Conservation (phyloP, 1,140 invertebrate species). For the Aphidius gifuensis region DNA sequence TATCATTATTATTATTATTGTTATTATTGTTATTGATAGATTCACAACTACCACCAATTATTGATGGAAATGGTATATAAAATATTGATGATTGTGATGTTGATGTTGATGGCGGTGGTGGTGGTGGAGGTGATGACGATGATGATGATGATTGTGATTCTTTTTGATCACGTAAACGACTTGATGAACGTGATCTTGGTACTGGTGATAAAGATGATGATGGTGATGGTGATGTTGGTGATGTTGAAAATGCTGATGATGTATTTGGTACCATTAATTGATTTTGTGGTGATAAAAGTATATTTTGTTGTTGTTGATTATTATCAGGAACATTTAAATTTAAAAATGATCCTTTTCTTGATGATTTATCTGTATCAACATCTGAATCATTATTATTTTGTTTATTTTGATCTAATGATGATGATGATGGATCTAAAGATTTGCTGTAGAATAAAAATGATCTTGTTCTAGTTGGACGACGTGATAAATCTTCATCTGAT, state of each 20-base stretch:
- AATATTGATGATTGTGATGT: conserved; percentile 10
- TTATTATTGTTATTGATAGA: conserved; percentile 3
- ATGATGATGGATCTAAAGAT: conserved; percentile 11
- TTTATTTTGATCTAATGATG: not conserved
- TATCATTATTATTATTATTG: not conserved
- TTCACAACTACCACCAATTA: conserved; percentile 5
- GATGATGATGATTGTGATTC: conserved; percentile 7
- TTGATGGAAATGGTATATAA: conserved; percentile 3
- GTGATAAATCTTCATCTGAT: conserved; percentile 32
- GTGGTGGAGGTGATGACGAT: not conserved
- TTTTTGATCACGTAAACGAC: conserved; percentile 9
- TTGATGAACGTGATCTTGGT: conserved; percentile 10
- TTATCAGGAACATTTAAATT: not conserved
- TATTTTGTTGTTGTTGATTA: not conserved
- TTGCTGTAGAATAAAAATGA: conserved; percentile 16
- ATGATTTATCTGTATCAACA: conserved; percentile 1
- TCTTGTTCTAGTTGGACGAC: conserved; percentile 25
- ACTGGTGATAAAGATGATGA: conserved; percentile 11
- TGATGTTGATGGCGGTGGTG: no score
- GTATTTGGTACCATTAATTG: conserved; percentile 13
- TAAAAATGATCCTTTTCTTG: not conserved
- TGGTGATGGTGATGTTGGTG: conserved; percentile 10
- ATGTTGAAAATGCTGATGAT: conserved; percentile 16
- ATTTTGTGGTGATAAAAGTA: not conserved
- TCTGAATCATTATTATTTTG: not conserved